Conservation (phyloP, 1,140 invertebrate species). For the Scaptomyza graminum region DNA sequence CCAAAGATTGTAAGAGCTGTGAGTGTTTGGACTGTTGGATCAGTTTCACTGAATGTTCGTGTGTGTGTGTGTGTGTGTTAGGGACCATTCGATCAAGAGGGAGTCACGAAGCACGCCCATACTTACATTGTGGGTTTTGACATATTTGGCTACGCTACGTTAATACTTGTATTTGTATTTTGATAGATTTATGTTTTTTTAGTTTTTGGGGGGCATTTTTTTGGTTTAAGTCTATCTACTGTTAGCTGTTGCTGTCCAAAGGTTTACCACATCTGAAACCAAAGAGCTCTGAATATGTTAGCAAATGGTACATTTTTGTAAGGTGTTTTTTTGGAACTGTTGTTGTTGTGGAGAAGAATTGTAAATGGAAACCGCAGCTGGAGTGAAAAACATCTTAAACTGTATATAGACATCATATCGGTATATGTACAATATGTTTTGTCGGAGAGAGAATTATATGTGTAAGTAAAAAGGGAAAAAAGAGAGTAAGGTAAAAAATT, state of each 20-base stretch:
- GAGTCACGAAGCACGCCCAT: conserved; percentile 43
- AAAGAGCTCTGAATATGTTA: conserved; percentile 80
- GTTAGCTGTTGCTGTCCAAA: conserved; percentile 66
- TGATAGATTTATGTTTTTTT: conserved; percentile 23
- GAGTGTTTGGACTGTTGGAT: conserved; percentile 38
- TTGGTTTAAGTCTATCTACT: conserved; percentile 28
- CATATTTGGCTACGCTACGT: conserved; percentile 56
- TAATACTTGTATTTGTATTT: conserved; percentile 25
- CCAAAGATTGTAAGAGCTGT: conserved; percentile 67
- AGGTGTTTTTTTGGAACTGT: conserved; percentile 53
- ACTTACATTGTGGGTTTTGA: conserved; percentile 63
- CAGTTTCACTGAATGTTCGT: conserved; percentile 20
- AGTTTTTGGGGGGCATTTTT: conserved; percentile 39
- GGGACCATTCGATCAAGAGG: background rate
- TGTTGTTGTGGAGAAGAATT: conserved; percentile 34
- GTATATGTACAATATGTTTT: conserved; percentile 23
- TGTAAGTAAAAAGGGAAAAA: conserved; percentile 6
- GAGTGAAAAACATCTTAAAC: conserved; percentile 18
- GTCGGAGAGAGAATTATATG: conserved; percentile 6
- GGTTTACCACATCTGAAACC: conserved; percentile 79
- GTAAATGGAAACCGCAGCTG: conserved; percentile 49
- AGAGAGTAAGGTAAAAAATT: background rate
- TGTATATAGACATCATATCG: conserved; percentile 16
- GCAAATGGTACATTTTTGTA: conserved; percentile 62
- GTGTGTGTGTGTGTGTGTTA: conserved; percentile 17